These are phyloP conservation scores for Tenualosa ilisha DNA, from an alignment of 2,797 vertebrate species.

Conservation along the genomic window DNA sequence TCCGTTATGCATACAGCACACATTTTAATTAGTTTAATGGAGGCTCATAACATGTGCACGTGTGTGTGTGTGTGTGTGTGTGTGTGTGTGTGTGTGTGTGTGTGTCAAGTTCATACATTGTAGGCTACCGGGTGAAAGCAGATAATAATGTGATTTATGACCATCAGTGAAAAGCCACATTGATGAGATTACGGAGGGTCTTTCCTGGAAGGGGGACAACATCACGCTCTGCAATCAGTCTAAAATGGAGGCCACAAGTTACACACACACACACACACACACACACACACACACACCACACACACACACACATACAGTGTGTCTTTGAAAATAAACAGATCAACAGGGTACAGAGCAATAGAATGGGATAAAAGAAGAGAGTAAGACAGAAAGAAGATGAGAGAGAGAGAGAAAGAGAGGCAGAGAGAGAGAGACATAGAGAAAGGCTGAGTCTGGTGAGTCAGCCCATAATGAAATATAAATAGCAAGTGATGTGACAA, in stretches of 20 bases:
- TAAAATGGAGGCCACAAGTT: constrained; percentile 3
- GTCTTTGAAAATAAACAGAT: background rate
- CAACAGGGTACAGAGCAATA: background rate
- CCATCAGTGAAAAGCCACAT: constrained; percentile 22
- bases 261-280: background rate
- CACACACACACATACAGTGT: background rate
- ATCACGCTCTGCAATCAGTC: background rate
- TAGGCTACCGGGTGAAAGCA: background rate
- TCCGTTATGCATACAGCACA: background rate
- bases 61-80: constrained; percentile 17
- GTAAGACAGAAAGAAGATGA: too few species aligned
- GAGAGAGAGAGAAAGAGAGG: too few species aligned
- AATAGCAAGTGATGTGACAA: background rate
- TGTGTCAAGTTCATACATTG: constrained; percentile 27
- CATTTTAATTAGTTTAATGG: background rate
- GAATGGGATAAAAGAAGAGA: background rate
- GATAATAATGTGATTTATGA: constrained; percentile 37
- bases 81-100: constrained; percentile 14
- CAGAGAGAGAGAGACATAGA: too few species aligned
- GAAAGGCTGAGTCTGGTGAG: too few species aligned
- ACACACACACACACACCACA: background rate
- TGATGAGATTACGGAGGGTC: constrained; percentile 35
- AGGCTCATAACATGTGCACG: background rate
- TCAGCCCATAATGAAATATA: background rate
- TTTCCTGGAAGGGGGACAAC: constrained; percentile 26